Evolutionary conservation across 1,140 invertebrate genomes (phyloP).

Genomic region (Procambarus virginalis): DNA sequence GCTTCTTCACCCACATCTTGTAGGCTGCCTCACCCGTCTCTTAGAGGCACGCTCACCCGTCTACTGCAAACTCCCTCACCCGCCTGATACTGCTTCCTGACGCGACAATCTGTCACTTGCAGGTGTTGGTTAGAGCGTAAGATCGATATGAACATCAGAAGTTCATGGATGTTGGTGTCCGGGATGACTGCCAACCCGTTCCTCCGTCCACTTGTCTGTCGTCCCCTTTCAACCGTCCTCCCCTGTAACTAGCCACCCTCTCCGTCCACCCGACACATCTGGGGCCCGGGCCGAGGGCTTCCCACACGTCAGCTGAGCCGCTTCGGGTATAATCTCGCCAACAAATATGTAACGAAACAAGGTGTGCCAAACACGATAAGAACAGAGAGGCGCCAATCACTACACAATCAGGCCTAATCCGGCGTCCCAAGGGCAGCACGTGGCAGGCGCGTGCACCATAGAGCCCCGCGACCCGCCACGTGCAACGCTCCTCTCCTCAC

Average conservation of each 20-base stretch:
- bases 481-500: background rate
- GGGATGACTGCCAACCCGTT: background rate
- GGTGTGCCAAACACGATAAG: constrained; percentile 39
- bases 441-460: background rate
- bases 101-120: no score
- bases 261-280: background rate
- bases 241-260: background rate
- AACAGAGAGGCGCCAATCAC: constrained; percentile 36
- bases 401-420: constrained; percentile 56
- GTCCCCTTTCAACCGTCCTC: background rate
- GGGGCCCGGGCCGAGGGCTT: background rate
- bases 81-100: no score
- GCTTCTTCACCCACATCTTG: no score
- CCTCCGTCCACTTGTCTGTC: background rate
- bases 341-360: constrained; percentile 39
- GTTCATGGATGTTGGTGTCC: background rate
- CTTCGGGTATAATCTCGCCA: background rate
- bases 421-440: constrained; percentile 33
- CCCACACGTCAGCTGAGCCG: background rate
- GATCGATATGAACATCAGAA: no score
- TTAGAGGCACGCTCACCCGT: no score
- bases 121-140: no score
- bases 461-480: background rate
- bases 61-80: no score
- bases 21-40: no score